A percentile compares a stretch with the other conserved stretches of the same genome.
Conservation (phyloP, 2,888 invertebrate species). For the Bibio marci region DNA sequence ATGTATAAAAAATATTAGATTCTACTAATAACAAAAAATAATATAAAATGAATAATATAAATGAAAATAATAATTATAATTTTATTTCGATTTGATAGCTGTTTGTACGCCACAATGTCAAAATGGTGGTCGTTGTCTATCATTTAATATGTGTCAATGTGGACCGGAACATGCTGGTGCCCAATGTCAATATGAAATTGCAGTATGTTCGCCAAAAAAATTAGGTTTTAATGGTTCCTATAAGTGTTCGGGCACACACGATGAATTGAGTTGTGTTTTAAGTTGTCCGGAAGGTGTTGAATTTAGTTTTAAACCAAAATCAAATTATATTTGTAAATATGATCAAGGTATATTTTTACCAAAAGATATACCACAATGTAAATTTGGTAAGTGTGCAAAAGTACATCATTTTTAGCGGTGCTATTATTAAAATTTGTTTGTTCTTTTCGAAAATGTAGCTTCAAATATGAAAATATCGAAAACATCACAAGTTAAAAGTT, state of each 20-base stretch:
- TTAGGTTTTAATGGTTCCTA: slow-evolving; percentile 61
- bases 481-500: not conserved
- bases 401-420: too few species aligned
- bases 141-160: slow-evolving; percentile 63
- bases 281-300: slow-evolving; percentile 46
- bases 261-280: slow-evolving; percentile 43
- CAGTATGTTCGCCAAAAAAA: slow-evolving; percentile 40
- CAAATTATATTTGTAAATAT: slow-evolving; percentile 48
- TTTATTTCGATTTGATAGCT: slow-evolving; percentile 34
- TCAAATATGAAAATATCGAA: not conserved
- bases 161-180: slow-evolving; percentile 39
- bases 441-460: too few species aligned
- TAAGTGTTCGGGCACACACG: slow-evolving; percentile 45
- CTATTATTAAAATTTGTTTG: too few species aligned
- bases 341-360: slow-evolving; percentile 47
- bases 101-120: slow-evolving; percentile 53
- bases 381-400: slow-evolving; percentile 41
- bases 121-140: slow-evolving; percentile 68
- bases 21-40: not conserved
- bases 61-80: slow-evolving; percentile 2
- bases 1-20: slow-evolving; percentile 20
- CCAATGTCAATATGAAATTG: slow-evolving; percentile 28
- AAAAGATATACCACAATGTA: slow-evolving; percentile 53
- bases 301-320: slow-evolving; percentile 42
- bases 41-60: not conserved